Percentiles rank a stretch among this genome's conserved stretches.
Conservation (phyloP, 2,797 vertebrate genomes). For the Gadopsis marmoratus region DNA sequence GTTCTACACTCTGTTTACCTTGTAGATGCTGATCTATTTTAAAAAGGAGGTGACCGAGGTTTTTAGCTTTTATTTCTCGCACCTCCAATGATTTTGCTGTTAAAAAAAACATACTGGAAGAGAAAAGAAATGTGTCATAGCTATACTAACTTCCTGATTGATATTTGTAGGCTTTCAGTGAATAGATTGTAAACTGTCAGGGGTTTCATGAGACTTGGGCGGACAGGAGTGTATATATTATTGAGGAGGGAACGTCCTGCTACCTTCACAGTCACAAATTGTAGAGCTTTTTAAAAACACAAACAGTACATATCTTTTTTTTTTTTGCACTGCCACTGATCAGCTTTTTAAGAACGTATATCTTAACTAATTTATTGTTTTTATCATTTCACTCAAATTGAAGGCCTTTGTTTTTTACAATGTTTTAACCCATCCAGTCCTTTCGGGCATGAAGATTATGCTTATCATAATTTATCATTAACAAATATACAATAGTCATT, state of each 20-base stretch:
- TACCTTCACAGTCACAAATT: conserved; percentile 80
- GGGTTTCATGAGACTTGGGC: conserved; percentile 52
- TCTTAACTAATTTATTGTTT: conserved; percentile 77
- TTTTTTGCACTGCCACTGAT: conserved; percentile 75
- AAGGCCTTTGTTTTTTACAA: conserved; percentile 63
- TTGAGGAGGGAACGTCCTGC: conserved; percentile 76
- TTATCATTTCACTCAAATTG: conserved; percentile 59
- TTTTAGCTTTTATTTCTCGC: conserved; percentile 67
- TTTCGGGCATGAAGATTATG: conserved; percentile 23
- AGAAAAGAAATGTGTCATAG: conserved; percentile 79
- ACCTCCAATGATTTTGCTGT: conserved; percentile 71
- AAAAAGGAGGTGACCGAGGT: conserved; percentile 65
- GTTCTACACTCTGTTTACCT: conserved; percentile 72
- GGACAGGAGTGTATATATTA: conserved; percentile 75
- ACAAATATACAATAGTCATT: neutral
- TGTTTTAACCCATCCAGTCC: conserved; percentile 47
- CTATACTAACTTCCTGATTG: conserved; percentile 76
- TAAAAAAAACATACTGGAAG: conserved; percentile 68
- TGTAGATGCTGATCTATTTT: conserved; percentile 81
- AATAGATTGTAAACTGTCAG: conserved; percentile 75
- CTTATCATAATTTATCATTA: conserved; percentile 20
- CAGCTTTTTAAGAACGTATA: conserved; percentile 59
- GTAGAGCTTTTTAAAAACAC: conserved; percentile 43
- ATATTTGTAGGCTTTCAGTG: conserved; percentile 76
- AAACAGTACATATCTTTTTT: conserved; percentile 61